Evolutionary conservation across 2,888 invertebrate genomes (phyloP).

Genomic region (Tineola bisselliella): DNA sequence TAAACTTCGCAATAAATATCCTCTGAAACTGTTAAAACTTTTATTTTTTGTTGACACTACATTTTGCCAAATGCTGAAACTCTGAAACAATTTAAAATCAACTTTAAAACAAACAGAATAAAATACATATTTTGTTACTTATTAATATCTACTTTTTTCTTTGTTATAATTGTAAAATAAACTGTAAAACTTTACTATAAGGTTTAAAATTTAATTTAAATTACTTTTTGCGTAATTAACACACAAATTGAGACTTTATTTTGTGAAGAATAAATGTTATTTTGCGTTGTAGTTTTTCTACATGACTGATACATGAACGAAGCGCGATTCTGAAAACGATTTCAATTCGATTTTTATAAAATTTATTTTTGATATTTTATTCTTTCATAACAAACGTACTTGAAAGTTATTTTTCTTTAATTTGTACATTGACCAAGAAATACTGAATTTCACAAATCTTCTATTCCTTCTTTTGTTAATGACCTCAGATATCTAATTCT

Average conservation of each 20-base stretch:
- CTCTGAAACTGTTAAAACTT: not conserved
- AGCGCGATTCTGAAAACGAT: not conserved
- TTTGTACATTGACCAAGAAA: no score
- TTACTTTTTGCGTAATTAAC: not conserved
- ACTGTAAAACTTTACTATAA: not conserved
- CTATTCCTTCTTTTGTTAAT: no score
- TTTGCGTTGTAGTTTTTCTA: not conserved
- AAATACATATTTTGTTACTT: not conserved
- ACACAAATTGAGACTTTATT: not conserved
- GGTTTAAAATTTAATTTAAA: not conserved
- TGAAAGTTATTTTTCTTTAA: no score
- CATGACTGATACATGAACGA: not conserved
- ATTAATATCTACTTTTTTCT: not conserved
- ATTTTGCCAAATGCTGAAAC: not conserved
- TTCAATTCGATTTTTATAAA: no score
- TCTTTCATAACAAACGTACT: no score
- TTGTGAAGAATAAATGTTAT: not conserved
- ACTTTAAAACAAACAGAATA: conserved; percentile 2
- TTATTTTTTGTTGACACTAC: not conserved
- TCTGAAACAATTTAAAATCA: not conserved
- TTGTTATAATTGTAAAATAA: not conserved
- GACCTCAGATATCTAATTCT: no score
- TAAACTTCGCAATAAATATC: not conserved
- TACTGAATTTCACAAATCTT: no score
- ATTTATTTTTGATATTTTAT: no score